phyloP scores from a whole-genome alignment of 2,888 invertebrate genomes.

The Neoaliturus tenellus region DNA sequence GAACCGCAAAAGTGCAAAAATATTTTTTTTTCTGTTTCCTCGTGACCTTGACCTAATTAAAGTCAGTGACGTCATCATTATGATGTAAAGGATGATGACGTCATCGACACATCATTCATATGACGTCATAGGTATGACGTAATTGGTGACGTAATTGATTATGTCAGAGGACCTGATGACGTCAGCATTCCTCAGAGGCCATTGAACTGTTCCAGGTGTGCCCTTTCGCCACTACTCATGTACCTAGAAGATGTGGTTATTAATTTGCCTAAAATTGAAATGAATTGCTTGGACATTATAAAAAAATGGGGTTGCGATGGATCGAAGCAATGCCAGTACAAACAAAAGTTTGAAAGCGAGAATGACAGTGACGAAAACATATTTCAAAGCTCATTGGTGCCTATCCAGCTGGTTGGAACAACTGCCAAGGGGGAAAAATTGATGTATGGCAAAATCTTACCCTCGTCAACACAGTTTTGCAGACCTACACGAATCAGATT shows the following conservation, averaged over 20 bases:
- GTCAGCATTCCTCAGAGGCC: no score
- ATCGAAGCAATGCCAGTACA: constrained; percentile 1
- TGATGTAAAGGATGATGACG: no score
- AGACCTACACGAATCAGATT: neutral
- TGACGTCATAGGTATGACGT: no score
- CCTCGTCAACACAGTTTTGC: neutral
- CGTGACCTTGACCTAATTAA: no score
- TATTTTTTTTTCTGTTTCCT: no score
- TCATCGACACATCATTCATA: no score
- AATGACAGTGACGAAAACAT: neutral
- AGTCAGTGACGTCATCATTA: no score
- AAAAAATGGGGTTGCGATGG: constrained; percentile 12
- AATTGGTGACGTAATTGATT: no score
- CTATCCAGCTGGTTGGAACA: neutral
- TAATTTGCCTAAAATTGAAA: neutral
- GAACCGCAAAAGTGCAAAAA: no score
- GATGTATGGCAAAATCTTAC: neutral
- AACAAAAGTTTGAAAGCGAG: neutral
- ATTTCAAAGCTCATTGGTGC: constrained; percentile 25
- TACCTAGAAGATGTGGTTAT: neutral
- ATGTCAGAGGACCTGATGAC: no score
- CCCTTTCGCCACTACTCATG: no score
- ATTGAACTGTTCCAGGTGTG: no score
- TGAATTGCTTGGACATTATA: neutral
- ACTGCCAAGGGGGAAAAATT: neutral